phyloP scores from a whole-genome alignment of 2,888 invertebrate genomes.

The Isoperla grammatica region DNA sequence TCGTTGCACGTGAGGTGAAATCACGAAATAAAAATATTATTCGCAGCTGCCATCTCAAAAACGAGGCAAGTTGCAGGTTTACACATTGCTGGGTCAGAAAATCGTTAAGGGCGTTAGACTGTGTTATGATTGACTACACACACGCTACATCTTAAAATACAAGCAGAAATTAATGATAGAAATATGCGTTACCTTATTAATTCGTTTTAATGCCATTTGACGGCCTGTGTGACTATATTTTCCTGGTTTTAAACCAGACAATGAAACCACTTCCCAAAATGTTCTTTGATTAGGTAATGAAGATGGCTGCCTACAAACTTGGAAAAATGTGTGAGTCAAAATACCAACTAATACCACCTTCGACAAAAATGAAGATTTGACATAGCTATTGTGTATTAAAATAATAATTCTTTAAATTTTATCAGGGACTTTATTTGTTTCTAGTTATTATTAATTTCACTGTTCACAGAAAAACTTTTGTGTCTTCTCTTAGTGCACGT shows the following conservation, averaged over 20 bases:
- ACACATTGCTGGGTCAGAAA: constrained; percentile 61
- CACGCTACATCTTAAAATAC: constrained; percentile 33
- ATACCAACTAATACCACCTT: too few species aligned
- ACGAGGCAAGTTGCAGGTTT: constrained; percentile 48
- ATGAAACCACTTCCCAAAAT: background rate
- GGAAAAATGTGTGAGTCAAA: background rate
- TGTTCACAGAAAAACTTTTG: too few species aligned
- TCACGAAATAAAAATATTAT: constrained; percentile 14
- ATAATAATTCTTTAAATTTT: too few species aligned
- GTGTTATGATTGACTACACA: constrained; percentile 34
- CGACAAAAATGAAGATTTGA: too few species aligned
- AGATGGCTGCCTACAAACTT: constrained; percentile 3
- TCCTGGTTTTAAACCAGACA: background rate
- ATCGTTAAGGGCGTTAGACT: constrained; percentile 52
- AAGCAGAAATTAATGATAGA: constrained; percentile 29
- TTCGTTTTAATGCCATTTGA: constrained; percentile 92
- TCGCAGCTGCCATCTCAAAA: constrained; percentile 31
- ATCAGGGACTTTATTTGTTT: too few species aligned
- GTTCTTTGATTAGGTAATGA: background rate
- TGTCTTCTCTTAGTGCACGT: too few species aligned
- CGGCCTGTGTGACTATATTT: constrained; percentile 18
- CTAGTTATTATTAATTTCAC: too few species aligned
- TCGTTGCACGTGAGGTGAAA: too few species aligned
- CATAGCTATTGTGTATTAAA: too few species aligned
- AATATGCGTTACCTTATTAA: constrained; percentile 69